A percentile compares a stretch with the other conserved stretches of the same genome.
phyloP scores from a whole-genome alignment of 2,888 invertebrate species.

The Drosophila flavopinicola region DNA sequence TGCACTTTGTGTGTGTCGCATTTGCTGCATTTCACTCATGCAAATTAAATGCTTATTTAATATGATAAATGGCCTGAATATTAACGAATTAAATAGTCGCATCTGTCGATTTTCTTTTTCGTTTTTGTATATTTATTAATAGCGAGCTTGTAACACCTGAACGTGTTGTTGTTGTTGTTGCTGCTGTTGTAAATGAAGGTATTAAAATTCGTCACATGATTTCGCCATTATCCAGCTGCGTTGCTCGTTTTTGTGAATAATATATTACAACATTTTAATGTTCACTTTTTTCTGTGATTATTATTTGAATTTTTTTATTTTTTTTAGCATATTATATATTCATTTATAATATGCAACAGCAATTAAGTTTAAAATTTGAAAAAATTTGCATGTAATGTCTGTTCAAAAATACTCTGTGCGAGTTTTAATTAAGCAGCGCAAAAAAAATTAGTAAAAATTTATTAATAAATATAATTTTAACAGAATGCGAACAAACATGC shows the following conservation, averaged over 20 bases:
- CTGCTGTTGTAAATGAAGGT: conserved; percentile 47
- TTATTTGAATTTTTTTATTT: conserved; percentile 5
- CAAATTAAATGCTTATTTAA: conserved; percentile 60
- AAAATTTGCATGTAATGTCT: conserved; percentile 13
- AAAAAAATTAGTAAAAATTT: not conserved
- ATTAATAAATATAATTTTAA: conserved; percentile 11
- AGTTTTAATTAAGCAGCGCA: not conserved
- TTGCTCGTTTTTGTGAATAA: conserved; percentile 6
- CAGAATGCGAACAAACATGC: conserved; percentile 5
- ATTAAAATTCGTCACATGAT: conserved; percentile 66
- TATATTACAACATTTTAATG: conserved; percentile 14
- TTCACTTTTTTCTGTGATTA: not conserved
- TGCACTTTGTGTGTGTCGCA: conserved; percentile 6
- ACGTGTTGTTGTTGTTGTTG: conserved; percentile 9
- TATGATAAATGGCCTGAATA: conserved; percentile 58
- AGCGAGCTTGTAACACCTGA: conserved; percentile 38
- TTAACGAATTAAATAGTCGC: conserved; percentile 53
- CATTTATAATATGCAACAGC: conserved; percentile 37
- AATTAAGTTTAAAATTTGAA: conserved; percentile 32
- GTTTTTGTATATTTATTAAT: conserved; percentile 22
- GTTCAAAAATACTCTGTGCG: not conserved
- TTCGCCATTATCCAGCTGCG: conserved; percentile 32
- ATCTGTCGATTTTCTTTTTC: conserved; percentile 16
- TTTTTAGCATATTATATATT: conserved; percentile 35
- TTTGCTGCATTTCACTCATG: conserved; percentile 12